Conservation (phyloP, 1,140 invertebrate species). For the Antheraea pernyi region DNA sequence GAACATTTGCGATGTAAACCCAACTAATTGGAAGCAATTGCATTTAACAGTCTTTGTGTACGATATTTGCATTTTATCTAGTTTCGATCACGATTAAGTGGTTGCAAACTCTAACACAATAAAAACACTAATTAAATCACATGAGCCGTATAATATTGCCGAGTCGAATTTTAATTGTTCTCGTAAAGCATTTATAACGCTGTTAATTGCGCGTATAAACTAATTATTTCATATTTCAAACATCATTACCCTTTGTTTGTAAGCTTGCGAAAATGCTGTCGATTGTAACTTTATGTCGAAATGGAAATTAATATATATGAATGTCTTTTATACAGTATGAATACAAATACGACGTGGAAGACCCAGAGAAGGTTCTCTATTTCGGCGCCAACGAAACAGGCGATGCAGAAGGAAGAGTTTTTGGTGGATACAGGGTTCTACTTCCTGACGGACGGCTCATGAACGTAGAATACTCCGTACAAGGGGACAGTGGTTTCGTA, state of each 20-base stretch:
- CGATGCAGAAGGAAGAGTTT: constrained; percentile 81
- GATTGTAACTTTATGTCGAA: not conserved
- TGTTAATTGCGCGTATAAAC: not conserved
- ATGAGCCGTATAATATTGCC: constrained; percentile 16
- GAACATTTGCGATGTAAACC: constrained; percentile 45
- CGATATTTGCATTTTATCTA: constrained; percentile 41
- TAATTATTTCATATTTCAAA: constrained; percentile 27
- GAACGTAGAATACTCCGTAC: constrained; percentile 84
- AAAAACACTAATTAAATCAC: constrained; percentile 51
- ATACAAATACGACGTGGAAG: constrained; percentile 86
- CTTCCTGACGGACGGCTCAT: constrained; percentile 85
- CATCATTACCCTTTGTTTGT: not conserved
- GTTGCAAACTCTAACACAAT: constrained; percentile 37
- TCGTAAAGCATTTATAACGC: constrained; percentile 11
- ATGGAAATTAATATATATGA: not conserved
- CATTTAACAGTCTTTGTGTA: constrained; percentile 53
- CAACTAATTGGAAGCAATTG: constrained; percentile 58
- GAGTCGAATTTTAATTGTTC: constrained; percentile 17
- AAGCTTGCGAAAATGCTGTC: not conserved
- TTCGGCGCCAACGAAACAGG: constrained; percentile 84
- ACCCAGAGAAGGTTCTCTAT: constrained; percentile 82
- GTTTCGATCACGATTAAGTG: constrained; percentile 35
- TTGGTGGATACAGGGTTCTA: constrained; percentile 82
- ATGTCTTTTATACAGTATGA: constrained; percentile 80
- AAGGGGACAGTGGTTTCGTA: constrained; percentile 85